Percentiles rank a stretch among this genome's conserved stretches.
Conservation (phyloP, 1,140 invertebrate species). For the Carposina sasakii region DNA sequence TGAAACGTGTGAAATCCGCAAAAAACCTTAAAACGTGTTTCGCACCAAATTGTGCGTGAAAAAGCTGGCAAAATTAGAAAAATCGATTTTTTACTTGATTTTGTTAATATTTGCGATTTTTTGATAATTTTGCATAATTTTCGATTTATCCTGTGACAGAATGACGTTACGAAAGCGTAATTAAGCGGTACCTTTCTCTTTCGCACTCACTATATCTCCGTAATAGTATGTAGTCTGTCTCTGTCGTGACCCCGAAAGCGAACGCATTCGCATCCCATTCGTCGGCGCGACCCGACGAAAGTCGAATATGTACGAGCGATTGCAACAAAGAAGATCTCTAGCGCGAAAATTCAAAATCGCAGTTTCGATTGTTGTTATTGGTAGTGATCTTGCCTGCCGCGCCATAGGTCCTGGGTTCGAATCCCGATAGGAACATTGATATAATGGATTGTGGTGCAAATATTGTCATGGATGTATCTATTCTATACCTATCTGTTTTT, state of each 20-base stretch:
- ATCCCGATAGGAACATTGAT: no score
- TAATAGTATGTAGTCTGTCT: slow-evolving; percentile 21
- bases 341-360: slow-evolving; percentile 35
- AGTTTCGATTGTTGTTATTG: no score
- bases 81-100: slow-evolving; percentile 49
- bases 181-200: slow-evolving; percentile 34
- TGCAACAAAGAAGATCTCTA: slow-evolving; percentile 12
- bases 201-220: slow-evolving; percentile 18
- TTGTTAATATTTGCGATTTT: slow-evolving; percentile 49
- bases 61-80: slow-evolving; percentile 40
- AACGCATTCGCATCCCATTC: slow-evolving; percentile 20
- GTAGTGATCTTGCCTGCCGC: no score
- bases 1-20: slow-evolving; percentile 37
- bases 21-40: slow-evolving; percentile 40
- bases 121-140: slow-evolving; percentile 46
- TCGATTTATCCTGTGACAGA: slow-evolving; percentile 46
- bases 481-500: no score
- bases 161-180: slow-evolving; percentile 41
- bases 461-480: no score
- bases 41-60: slow-evolving; percentile 41
- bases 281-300: slow-evolving; percentile 7
- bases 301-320: slow-evolving; percentile 18
- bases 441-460: no score
- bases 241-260: slow-evolving; percentile 30
- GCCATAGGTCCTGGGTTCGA: no score